Base-by-base conservation (phyloP, 2,888 invertebrate genomes). In the Tridacna crocea region DNA sequence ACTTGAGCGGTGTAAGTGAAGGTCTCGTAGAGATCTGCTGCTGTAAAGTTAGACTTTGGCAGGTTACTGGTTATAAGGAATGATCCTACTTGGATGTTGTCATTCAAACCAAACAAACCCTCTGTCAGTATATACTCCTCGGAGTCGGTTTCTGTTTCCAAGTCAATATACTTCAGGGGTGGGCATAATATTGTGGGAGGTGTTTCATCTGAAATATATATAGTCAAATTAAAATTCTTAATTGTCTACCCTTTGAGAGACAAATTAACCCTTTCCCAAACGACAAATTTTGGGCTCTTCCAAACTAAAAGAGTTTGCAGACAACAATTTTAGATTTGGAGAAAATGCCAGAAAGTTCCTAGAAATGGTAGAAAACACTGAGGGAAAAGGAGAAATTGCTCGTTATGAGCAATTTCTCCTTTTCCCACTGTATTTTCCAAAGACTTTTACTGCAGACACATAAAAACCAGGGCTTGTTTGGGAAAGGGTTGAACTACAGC, bases 171-270 rank as follows among this genome's bases (percentile, higher is more conserved):
- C 47, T 51, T 22, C 11, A 13, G 76, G 8, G 24, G 10, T 6
- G 89, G 89, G 66, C 88, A 89, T 0, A 58, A 60, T 11, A 91
- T 84, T 15, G 47, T 82, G 8, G 92, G 92, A 12, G 89, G 89
- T 19, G 76, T 80, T 24, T 88, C 87, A 88, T 92, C 92, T 92
- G 82, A n/a, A 74, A 74, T n/a, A 36, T 36, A 36, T 36, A 36
- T 8, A 36, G 36, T 36, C 8, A 36, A 2, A 36, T 19, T 3
- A 55, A 51, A 51, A 51, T 51, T 11, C 11, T 51, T 13, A 51
- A 13, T 15, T 22, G n/a, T 61, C n/a, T n/a, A 61, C 61, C 61
- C 61, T n/a, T 61, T 61, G n/a, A n/a, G n/a, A n/a, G n/a, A n/a
- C n/a, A n/a, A n/a, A n/a, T n/a, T n/a, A 36, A 36, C 36, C 36